Conservation (phyloP, 2,113 vertebrate genomes). For the Lipophrys pholis region DNA sequence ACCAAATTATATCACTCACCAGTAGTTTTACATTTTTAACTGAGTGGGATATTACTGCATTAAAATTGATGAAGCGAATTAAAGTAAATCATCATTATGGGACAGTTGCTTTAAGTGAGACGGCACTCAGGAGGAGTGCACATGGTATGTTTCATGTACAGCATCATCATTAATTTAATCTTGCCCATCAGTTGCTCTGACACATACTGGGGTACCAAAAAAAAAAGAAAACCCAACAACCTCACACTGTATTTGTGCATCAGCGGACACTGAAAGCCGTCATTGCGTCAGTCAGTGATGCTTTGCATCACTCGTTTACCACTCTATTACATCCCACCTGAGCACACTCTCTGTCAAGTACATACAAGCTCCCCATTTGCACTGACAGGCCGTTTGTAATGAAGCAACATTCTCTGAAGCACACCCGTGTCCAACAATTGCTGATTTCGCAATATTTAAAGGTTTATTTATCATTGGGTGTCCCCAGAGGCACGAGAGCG, state of each 20-base stretch:
- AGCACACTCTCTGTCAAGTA: conserved; percentile 70
- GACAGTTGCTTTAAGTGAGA: conserved; percentile 69
- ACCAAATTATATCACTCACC: conserved; percentile 51
- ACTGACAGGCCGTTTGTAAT: conserved; percentile 51
- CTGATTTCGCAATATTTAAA: conserved; percentile 5
- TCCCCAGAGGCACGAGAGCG: too few species aligned
- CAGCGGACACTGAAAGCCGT: background rate
- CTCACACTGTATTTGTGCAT: conserved; percentile 4
- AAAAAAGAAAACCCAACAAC: background rate
- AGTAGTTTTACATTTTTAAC: conserved; percentile 55
- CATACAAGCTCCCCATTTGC: conserved; percentile 69
- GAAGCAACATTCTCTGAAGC: conserved; percentile 30
- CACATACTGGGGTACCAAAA: conserved; percentile 39
- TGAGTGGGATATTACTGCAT: conserved; percentile 65
- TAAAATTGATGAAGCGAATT: conserved; percentile 75
- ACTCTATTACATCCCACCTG: conserved; percentile 75
- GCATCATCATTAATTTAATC: conserved; percentile 47
- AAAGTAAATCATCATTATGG: conserved; percentile 70
- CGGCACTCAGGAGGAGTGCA: conserved; percentile 52
- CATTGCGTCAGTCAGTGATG: conserved; percentile 46
- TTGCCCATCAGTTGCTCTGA: conserved; percentile 34
- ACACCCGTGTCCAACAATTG: conserved; percentile 7
- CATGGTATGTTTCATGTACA: conserved; percentile 54
- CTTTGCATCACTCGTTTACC: conserved; percentile 73
- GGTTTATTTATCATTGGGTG: too few species aligned